Conservation (phyloP, 2,113 vertebrate genomes). For the Lepisosteus oculatus region DNA sequence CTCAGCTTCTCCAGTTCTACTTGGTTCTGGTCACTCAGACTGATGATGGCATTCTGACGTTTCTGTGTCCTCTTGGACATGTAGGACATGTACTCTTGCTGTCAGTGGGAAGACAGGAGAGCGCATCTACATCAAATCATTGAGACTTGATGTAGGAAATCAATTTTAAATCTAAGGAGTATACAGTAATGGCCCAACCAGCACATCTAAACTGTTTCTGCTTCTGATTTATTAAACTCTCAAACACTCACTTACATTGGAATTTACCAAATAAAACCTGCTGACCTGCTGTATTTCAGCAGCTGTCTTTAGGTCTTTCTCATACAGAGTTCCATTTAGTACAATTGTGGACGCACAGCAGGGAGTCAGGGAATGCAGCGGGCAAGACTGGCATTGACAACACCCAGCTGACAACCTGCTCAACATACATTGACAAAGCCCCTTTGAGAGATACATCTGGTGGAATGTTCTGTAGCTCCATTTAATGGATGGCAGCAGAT, state of each 20-base stretch:
- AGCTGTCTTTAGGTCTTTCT: too few species aligned
- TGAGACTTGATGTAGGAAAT: too few species aligned
- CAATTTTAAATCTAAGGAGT: background rate
- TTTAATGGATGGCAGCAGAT: too few species aligned
- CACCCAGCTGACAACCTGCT: background rate
- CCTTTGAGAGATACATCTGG: too few species aligned
- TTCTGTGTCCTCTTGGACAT: conserved; percentile 46
- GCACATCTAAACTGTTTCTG: too few species aligned
- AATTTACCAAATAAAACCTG: background rate
- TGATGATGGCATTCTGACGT: conserved; percentile 31
- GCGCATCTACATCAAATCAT: background rate
- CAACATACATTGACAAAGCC: background rate
- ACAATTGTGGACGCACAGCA: too few species aligned
- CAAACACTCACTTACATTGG: background rate
- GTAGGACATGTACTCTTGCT: conserved; percentile 47
- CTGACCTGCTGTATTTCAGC: background rate
- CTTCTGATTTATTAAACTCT: too few species aligned
- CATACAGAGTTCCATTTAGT: too few species aligned
- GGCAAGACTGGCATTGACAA: background rate
- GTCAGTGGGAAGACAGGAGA: background rate
- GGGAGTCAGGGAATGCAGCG: too few species aligned
- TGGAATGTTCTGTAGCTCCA: too few species aligned
- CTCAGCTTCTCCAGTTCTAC: conserved; percentile 37
- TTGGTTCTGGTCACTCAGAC: conserved; percentile 40
- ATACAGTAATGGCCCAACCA: background rate